phyloP scores from a whole-genome alignment of 2,888 invertebrate genomes.

The Oligia strigilis region DNA sequence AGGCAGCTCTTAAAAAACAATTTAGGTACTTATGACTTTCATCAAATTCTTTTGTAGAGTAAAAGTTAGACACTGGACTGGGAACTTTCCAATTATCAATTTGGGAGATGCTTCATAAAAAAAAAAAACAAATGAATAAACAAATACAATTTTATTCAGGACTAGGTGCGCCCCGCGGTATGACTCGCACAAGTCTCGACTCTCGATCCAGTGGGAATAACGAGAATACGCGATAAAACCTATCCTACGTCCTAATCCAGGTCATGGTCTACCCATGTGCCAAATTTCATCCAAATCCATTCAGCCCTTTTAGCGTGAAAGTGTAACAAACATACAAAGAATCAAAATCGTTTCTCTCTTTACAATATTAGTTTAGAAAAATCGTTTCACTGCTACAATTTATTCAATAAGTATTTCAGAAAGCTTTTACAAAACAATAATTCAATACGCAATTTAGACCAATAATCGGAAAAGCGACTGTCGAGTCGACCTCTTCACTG shows the following conservation, averaged over 20 bases:
- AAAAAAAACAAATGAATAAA: neutral
- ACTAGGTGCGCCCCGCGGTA: no score
- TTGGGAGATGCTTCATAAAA: neutral
- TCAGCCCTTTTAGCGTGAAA: neutral
- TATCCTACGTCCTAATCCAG: neutral
- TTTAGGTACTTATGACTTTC: neutral
- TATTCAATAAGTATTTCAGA: conserved; percentile 5
- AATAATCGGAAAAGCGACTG: conserved; percentile 16
- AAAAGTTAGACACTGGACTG: neutral
- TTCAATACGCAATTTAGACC: conserved; percentile 17
- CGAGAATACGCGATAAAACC: neutral
- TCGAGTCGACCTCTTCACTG: conserved; percentile 13
- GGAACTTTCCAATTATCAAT: neutral
- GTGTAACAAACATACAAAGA: neutral
- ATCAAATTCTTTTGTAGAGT: neutral
- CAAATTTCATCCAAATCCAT: neutral
- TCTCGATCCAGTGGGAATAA: neutral
- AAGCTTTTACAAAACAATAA: conserved; percentile 35
- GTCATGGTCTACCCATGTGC: no score
- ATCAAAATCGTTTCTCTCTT: no score
- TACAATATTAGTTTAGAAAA: neutral
- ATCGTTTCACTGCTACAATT: neutral
- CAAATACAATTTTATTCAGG: neutral
- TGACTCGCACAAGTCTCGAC: no score
- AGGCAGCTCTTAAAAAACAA: neutral